Base-by-base conservation (phyloP, 2,797 vertebrate genomes). In the Sitta carolinensis region DNA sequence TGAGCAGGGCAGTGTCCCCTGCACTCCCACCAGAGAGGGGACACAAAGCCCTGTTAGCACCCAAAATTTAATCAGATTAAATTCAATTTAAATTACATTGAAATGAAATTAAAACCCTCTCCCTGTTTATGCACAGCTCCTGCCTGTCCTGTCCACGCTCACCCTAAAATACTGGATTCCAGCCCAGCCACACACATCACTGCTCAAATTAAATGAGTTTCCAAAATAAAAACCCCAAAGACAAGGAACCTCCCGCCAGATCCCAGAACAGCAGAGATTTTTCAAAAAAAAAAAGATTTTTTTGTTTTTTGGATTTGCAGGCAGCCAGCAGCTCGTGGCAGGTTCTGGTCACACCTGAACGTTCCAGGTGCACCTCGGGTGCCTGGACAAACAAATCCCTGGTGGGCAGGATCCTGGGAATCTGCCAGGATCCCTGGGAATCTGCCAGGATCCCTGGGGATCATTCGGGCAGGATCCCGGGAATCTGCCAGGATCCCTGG, bases 21-120 rank as follows among this genome's bases (percentile, higher is more conserved):
- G 54, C 0, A 1, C 7, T 27, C 67, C 23, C 68, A 13, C 3
- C n/a, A 7, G 2, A 1, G 27, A 19, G 18, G 38, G 3, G 6
- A 1, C 58, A 5, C 16, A 34, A 29, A 11, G 52, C 2, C 11
- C 2, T 3, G 20, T 12, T 29, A 42, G 25, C 47, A n/a, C 67
- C 77, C 84, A 48, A 40, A 84, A 27, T n/a, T 48, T 34, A 13
- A 12, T 8, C 58, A 2, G 0, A 62, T 58, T 16, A 23, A 36
- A 36, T 36, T 36, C 10, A 36, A 36, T 36, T 36, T 10, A 36
- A 36, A 36, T 36, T 36, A 36, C 8, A 36, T 36, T 36, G 8
- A 36, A 36, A 36, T 36, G 8, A 36, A 36, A 36, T 36, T 8
- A 36, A 36, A 36, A 36, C 10, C 36, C 36, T 36, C 36, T 36